Conservation (phyloP, 1,140 invertebrate species). For the Sminthurides bifidus region DNA sequence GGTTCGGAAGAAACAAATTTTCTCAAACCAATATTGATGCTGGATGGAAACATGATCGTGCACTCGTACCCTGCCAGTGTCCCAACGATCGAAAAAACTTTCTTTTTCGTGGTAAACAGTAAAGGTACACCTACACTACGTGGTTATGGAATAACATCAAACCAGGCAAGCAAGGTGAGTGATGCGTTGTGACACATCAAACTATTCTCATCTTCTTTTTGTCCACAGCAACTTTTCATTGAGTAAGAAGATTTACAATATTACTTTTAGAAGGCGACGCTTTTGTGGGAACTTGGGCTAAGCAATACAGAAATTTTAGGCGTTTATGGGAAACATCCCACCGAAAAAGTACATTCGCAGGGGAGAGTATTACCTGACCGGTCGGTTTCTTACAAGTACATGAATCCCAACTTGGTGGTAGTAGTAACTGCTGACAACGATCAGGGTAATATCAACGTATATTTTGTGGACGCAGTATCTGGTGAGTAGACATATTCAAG, state of each 20-base stretch:
- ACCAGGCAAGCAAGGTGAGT: conserved; percentile 1
- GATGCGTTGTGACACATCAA: not conserved
- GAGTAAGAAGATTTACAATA: conserved; percentile 34
- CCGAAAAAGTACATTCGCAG: conserved; percentile 88
- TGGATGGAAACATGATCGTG: conserved; percentile 15
- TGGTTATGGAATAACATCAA: conserved; percentile 5
- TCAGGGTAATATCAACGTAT: conserved; percentile 61
- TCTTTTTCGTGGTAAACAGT: conserved; percentile 23
- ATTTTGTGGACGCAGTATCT: conserved; percentile 82
- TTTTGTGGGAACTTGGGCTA: conserved; percentile 59
- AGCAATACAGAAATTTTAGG: conserved; percentile 54
- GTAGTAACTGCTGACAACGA: conserved; percentile 68
- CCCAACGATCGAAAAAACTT: conserved; percentile 12
- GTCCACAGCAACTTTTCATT: not conserved
- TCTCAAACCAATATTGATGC: conserved; percentile 26
- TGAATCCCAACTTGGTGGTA: conserved; percentile 92
- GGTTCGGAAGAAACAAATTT: conserved; percentile 24
- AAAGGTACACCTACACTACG: not conserved
- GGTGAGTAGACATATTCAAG: conserved; percentile 39
- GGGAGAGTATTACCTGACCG: conserved; percentile 88
- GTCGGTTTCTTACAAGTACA: conserved; percentile 95
- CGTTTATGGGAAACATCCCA: conserved; percentile 54
- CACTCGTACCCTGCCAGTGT: conserved; percentile 21
- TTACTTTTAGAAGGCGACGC: conserved; percentile 36
- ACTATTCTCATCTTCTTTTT: not conserved